Conservation (phyloP, 2,113 vertebrate species). For the Cephalopterus ornatus region DNA sequence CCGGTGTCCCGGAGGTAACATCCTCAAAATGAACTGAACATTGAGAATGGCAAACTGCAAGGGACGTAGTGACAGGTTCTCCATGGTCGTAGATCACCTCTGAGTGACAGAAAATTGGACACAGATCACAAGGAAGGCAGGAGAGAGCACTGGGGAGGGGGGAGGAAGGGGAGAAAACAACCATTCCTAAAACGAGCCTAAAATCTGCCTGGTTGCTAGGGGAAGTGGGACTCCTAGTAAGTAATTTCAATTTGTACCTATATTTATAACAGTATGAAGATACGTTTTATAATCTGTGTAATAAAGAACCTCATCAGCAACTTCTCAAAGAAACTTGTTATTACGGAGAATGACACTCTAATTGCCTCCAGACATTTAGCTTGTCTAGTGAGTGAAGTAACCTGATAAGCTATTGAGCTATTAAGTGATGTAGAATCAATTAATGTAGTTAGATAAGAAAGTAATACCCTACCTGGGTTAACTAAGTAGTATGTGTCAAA, state of each 20-base stretch:
- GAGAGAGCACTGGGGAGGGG: neutral
- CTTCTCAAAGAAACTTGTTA: conserved; percentile 76
- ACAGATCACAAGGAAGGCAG: neutral
- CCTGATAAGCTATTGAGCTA: conserved; percentile 74
- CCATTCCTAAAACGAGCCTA: neutral
- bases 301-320: conserved; percentile 74
- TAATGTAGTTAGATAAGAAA: conserved; percentile 73
- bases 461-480: conserved; percentile 67
- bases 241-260: conserved; percentile 62
- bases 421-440: conserved; percentile 76
- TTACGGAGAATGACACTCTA: conserved; percentile 73
- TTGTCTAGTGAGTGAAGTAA: conserved; percentile 68
- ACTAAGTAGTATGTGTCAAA: conserved; percentile 64
- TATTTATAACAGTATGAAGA: conserved; percentile 59
- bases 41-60: neutral
- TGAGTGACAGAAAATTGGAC: conserved; percentile 60
- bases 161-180: neutral
- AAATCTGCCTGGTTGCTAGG: conserved; percentile 53
- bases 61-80: neutral
- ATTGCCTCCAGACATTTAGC: conserved; percentile 72
- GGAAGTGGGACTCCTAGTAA: conserved; percentile 54
- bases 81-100: neutral
- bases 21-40: neutral
- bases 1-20: neutral
- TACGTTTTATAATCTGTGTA: conserved; percentile 67